Evolutionary conservation across 2,888 invertebrate species (phyloP), one percentile per base, ranked within the genome.

Genomic region (Drosophila fulvimacula): DNA sequence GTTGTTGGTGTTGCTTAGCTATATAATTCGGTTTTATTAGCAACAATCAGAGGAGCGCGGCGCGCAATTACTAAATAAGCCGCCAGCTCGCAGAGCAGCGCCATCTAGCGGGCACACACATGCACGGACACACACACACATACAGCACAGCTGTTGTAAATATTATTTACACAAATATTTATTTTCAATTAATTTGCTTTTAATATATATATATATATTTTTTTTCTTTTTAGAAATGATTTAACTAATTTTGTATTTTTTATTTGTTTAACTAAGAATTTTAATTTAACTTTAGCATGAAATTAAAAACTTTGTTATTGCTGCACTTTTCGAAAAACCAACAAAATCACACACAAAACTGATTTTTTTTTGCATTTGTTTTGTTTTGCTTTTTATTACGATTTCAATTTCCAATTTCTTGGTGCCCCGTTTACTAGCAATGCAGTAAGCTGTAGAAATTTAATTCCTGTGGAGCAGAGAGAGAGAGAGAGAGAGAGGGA

Each of bases 401-500:
- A 55, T 58, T 32, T 41, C 57, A 64, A 68, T 78, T 89, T 83
- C 72, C 57, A 64, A 68, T 78, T 89, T 83, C 72, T 68, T 69
- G 71, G 15, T 44, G 65, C 69, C 62, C 78, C 62, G 73, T 56
- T 77, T 77, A 77, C 76, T 78, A 77, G 56, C 78, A 79, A 73
- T 69, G 79, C 84, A 82, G 82, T 88, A 88, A 81, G 52, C 88
- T 73, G 74, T 76, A 70, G 87, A 81, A 81, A 83, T 87, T 55
- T 73, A 71, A 81, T 81, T 86, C 84, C 84, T 85, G 81, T 13
- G 17, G n/a, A 13, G 15, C 73, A 24, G 19, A 73, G 65, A 24
- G 24, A 21, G 36, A 24, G 81, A 15, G 60, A 59, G 55, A 21
- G 39, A 30, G 41, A 44, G 39, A 17, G 11, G 30, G 30, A 27